Conservation (phyloP, 2,797 vertebrate genomes). For the Danio aesculapii region DNA sequence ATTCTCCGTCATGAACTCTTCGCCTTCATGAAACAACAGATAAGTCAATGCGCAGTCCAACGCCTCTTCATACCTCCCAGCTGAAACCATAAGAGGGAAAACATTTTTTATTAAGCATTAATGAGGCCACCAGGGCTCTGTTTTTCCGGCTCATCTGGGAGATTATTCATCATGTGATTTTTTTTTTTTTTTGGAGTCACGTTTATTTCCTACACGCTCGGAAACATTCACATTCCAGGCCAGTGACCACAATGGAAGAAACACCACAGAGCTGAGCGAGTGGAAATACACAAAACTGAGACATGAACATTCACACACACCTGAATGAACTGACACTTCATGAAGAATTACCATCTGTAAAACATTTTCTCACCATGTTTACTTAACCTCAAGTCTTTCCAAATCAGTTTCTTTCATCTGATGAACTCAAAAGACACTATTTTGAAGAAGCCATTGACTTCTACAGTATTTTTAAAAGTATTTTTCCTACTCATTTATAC, state of each 20-base stretch:
- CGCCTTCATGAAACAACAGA: slow-evolving; percentile 88
- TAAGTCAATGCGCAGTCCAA: slow-evolving; percentile 89
- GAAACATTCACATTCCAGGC: slow-evolving; percentile 63
- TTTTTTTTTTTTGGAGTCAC: slow-evolving; percentile 33
- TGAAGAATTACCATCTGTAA: slow-evolving; percentile 7
- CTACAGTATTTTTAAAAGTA: no score
- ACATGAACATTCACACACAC: slow-evolving; percentile 1
- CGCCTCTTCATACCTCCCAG: slow-evolving; percentile 79
- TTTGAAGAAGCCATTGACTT: no score
- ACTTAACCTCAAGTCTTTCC: no score
- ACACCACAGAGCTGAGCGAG: slow-evolving; percentile 55
- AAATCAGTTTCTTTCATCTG: no score
- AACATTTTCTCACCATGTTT: no score
- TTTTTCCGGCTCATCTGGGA: slow-evolving; percentile 23
- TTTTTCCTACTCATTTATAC: no score
- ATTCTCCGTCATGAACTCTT: slow-evolving; percentile 90
- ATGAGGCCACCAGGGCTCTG: background rate
- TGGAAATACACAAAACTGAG: slow-evolving; percentile 59
- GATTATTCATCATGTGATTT: slow-evolving; percentile 24
- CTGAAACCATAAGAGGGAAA: slow-evolving; percentile 31
- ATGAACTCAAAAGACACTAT: no score
- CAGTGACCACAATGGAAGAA: slow-evolving; percentile 62
- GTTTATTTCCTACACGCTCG: slow-evolving; percentile 23
- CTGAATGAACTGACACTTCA: background rate
- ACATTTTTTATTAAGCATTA: slow-evolving; percentile 10